Percentiles rank a stretch among this genome's conserved stretches.
Conservation (phyloP, 2,113 vertebrate species). For the Zeus faber region DNA sequence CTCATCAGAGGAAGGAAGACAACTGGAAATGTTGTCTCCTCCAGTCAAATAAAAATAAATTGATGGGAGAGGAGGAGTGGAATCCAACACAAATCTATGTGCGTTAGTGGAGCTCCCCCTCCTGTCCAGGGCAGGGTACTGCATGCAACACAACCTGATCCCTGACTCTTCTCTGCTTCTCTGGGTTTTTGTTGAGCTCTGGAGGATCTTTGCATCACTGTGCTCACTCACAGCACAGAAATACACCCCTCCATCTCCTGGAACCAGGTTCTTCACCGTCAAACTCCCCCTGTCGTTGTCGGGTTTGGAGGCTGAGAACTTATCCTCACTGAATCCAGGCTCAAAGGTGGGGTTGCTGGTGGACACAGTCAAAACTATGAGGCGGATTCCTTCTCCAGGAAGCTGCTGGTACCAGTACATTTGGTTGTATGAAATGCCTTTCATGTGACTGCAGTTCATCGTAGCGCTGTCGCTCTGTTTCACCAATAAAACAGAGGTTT, state of each 20-base stretch:
- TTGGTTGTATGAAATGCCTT: fast-evolving
- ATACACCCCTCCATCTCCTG: conserved; percentile 27
- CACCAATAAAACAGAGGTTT: conserved; percentile 24
- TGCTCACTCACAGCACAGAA: conserved; percentile 38
- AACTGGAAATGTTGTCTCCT: too few relatives aligned
- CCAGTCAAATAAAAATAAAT: too few relatives aligned
- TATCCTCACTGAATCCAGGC: not conserved
- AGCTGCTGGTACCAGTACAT: conserved; percentile 69
- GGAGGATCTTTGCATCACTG: conserved; percentile 27
- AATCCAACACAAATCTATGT: too few relatives aligned
- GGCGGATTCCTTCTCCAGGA: conserved; percentile 38
- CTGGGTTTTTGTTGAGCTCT: conserved; percentile 32
- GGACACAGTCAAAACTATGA: conserved; percentile 25
- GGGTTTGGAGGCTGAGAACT: not conserved
- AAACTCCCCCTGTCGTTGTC: conserved; percentile 28
- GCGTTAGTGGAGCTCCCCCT: too few relatives aligned
- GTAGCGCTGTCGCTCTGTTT: not conserved
- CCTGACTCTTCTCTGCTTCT: too few relatives aligned
- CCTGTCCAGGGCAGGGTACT: too few relatives aligned
- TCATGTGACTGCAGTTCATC: conserved; percentile 38
- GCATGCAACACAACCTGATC: too few relatives aligned
- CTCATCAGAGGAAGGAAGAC: too few relatives aligned
- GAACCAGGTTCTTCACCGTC: conserved; percentile 29
- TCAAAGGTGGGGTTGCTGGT: conserved; percentile 13
- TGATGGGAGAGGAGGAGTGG: too few relatives aligned